Percentiles rank a stretch among this genome's conserved stretches.
These are phyloP conservation scores for Cantharis flavilabris DNA, from an alignment of 2,888 invertebrate genomes.

Conservation along the genomic window DNA sequence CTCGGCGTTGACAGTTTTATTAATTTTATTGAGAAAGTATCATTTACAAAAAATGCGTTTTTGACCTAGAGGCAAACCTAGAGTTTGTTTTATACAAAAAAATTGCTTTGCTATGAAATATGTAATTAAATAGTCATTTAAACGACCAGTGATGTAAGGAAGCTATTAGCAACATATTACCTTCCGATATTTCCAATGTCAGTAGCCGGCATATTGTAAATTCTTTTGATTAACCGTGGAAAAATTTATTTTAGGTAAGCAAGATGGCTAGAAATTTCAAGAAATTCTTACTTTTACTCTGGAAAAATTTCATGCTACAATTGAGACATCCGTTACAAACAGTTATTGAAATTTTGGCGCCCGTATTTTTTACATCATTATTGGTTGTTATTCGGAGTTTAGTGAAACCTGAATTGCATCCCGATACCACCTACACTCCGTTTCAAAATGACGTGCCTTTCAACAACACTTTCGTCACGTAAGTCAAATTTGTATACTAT, in stretches of 20 bases:
- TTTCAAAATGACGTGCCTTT: not conserved
- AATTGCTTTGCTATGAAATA: too few species aligned
- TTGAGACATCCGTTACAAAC: constrained; percentile 71
- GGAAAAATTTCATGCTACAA: constrained; percentile 82
- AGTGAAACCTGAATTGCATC: constrained; percentile 60
- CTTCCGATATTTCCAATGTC: too few species aligned
- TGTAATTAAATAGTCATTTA: too few species aligned
- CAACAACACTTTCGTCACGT: constrained; percentile 4
- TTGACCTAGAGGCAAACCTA: too few species aligned
- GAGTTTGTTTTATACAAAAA: too few species aligned
- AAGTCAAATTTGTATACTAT: not conserved
- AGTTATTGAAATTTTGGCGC: constrained; percentile 66
- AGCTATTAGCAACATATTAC: too few species aligned
- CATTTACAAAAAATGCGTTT: too few species aligned
- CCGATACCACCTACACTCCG: not conserved
- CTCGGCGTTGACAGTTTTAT: too few species aligned
- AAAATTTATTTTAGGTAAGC: not conserved
- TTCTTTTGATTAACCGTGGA: too few species aligned
- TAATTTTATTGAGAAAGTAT: too few species aligned
- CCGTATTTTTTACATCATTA: constrained; percentile 68
- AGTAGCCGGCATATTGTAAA: too few species aligned
- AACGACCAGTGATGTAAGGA: too few species aligned
- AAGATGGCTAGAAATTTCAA: constrained; percentile 19
- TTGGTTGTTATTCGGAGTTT: constrained; percentile 72
- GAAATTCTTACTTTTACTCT: constrained; percentile 70